Evolutionary conservation across 1,140 invertebrate genomes (phyloP), one percentile per base, ranked within the genome.

Genomic region (Holcopasites calliopsidis): DNA sequence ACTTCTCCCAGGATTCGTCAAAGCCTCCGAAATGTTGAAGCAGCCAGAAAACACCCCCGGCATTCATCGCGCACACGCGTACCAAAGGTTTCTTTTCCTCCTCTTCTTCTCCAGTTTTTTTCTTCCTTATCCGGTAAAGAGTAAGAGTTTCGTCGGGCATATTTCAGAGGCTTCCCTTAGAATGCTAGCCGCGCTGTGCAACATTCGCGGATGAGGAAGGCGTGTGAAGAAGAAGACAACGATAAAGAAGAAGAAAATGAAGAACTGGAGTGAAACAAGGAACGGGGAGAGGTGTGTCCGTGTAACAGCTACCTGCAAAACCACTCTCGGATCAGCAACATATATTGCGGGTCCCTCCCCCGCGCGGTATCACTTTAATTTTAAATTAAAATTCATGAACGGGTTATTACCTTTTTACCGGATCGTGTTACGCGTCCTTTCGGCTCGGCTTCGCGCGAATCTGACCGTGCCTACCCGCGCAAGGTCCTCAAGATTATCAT

Each of bases 321-420:
- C 84, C 79, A 82, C 85, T 85, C 82, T 82, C 76, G 52, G 64
- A 54, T 62, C 54, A 79, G 75, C 77, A n/a, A n/a, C 83, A 75
- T 85, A 81, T 82, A 83, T 80, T 80, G 75, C 66, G 52, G 0
- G 64, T 81, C 72, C 83, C 83, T 84, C 85, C 83, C 84, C 77
- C 86, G 84, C 82, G 64, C 76, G 62, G 83, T 85, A 85, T 85
- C 83, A 85, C 75, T 84, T 83, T 85, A 86, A 87, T 82, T 86
- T 87, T 81, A 86, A 88, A 88, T 88, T 87, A 87, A 87, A 88
- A 87, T 87, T 85, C 85, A 87, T 85, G 82, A 84, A 74, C 76
- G 77, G 84, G 75, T 86, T 84, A 85, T 84, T 82, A 84, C 82
- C 84, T 82, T 83, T 85, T 86, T 83, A 62, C 83, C 55, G 74